Evolutionary conservation across 2,113 vertebrate genomes (phyloP).

Genomic region (Sarotherodon lohbergeri): DNA sequence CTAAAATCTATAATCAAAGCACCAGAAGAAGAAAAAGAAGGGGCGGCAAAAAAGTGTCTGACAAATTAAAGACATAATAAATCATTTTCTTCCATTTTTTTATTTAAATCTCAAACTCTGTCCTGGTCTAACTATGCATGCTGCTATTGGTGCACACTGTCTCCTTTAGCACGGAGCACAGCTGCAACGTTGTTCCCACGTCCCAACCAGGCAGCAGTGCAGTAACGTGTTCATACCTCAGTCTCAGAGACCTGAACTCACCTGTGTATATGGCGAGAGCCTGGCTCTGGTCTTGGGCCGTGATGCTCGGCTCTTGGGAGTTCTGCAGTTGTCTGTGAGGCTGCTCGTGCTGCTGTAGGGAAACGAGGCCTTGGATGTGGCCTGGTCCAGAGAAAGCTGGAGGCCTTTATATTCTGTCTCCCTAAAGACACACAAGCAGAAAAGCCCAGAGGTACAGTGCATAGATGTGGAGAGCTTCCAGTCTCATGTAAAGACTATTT

Average conservation of each 20-base stretch:
- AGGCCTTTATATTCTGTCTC: constrained; percentile 97
- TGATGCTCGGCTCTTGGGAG: constrained; percentile 78
- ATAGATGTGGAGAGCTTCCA: not conserved
- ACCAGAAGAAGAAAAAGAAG: not conserved
- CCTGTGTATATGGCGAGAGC: constrained; percentile 93
- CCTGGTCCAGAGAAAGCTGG: constrained; percentile 94
- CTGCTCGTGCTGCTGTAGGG: constrained; percentile 76
- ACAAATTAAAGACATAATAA: not conserved
- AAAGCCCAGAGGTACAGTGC: not conserved
- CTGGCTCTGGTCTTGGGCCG: constrained; percentile 86
- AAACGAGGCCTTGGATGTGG: constrained; percentile 83
- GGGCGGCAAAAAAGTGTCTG: not conserved
- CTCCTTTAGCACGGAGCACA: not conserved
- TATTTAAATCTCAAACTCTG: not conserved
- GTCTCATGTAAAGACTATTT: not conserved
- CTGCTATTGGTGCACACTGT: not conserved
- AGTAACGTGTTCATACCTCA: not conserved
- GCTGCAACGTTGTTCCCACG: not conserved
- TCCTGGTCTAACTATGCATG: not conserved
- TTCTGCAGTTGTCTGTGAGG: constrained; percentile 78
- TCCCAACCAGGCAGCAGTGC: not conserved
- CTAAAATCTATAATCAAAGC: not conserved
- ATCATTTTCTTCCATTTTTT: not conserved
- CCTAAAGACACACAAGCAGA: constrained; percentile 65
- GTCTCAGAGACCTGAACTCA: constrained; percentile 25